These are phyloP conservation scores for Phaethornis superciliosus DNA, from an alignment of 2,113 vertebrate species.

Conservation along the genomic window DNA sequence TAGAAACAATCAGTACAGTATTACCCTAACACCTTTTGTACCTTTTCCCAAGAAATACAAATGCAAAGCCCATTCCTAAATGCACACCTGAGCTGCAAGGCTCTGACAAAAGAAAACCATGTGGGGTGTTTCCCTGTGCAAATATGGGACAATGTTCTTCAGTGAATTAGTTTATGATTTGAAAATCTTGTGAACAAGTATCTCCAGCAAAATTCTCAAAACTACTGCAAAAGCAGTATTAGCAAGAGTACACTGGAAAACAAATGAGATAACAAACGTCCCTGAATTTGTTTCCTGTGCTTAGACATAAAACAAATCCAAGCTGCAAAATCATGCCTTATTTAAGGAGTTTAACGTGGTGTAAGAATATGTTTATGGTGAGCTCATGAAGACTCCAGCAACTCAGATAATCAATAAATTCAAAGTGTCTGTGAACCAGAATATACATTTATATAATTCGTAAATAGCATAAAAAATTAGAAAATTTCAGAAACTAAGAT, in stretches of 20 bases:
- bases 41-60: slow-evolving; percentile 22
- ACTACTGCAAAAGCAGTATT: not conserved
- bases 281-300: not conserved
- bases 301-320: not conserved
- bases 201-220: not conserved
- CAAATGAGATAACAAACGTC: not conserved
- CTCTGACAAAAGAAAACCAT: not conserved
- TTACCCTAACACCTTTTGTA: not conserved
- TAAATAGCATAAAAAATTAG: not conserved
- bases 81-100: not conserved
- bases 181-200: not conserved
- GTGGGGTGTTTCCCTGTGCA: not conserved
- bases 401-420: not conserved
- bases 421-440: not conserved
- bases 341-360: not conserved
- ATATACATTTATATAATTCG: not conserved
- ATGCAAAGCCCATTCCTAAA: slow-evolving; percentile 10
- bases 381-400: not conserved
- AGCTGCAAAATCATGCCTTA: not conserved
- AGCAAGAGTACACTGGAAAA: not conserved
- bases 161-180: not conserved
- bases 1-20: not conserved
- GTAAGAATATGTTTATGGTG: not conserved
- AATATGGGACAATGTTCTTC: not conserved
- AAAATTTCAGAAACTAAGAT: not conserved